These are phyloP conservation scores for Sebastes aleutianus DNA, from an alignment of 2,797 vertebrate genomes.

Conservation along the genomic window DNA sequence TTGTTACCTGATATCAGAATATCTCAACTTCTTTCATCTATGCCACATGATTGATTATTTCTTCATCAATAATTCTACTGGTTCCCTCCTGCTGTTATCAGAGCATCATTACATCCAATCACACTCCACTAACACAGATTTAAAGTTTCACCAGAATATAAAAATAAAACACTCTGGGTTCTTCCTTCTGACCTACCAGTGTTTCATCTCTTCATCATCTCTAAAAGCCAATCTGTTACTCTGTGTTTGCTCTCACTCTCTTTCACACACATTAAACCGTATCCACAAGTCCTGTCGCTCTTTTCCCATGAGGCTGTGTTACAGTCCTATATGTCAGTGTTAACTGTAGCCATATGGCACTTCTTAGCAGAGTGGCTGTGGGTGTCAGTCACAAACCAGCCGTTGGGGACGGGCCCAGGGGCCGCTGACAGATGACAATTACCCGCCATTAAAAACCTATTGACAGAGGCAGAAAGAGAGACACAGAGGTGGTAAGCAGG, in stretches of 20 bases:
- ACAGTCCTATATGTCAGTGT: conserved; percentile 50
- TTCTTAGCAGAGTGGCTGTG: conserved; percentile 50
- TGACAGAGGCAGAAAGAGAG: conserved; percentile 33
- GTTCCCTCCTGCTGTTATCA: background rate
- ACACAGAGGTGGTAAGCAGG: background rate
- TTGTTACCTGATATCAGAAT: background rate
- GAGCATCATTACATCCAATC: background rate
- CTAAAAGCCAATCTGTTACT: conserved; percentile 20
- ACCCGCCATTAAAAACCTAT: conserved; percentile 63
- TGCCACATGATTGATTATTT: background rate
- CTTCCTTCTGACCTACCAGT: background rate
- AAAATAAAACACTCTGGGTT: background rate
- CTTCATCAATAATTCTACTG: background rate
- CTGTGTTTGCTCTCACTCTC: conserved; percentile 21
- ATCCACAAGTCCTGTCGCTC: conserved; percentile 27
- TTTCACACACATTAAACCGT: conserved; percentile 21
- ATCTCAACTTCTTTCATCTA: background rate
- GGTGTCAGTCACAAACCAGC: conserved; percentile 62
- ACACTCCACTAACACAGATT: background rate
- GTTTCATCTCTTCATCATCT: conserved; percentile 11
- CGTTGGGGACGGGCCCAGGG: conserved; percentile 60
- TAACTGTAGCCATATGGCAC: conserved; percentile 62
- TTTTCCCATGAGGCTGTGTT: conserved; percentile 39
- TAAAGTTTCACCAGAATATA: background rate
- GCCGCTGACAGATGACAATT: conserved; percentile 73